Evolutionary conservation across 1,140 invertebrate genomes (phyloP), one percentile per base, ranked within the genome.

Genomic region (Procambarus virginalis): DNA sequence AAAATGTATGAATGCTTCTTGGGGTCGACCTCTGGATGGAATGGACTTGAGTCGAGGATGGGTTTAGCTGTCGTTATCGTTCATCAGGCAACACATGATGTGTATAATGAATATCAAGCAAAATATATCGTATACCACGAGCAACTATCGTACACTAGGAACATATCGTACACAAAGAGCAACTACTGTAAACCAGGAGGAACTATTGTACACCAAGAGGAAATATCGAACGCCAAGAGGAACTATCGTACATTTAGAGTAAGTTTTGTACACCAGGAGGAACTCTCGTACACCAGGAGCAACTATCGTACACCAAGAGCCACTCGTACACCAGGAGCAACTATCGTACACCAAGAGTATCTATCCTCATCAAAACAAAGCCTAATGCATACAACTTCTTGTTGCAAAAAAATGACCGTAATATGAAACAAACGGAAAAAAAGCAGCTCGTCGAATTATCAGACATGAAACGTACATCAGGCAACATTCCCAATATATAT

Each of bases 401-500:
- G n/a, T n/a, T 34, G 34, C 34, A 34, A 34, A 34, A 34, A 34
- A 34, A 34, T 34, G 34, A 34, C 34, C 34, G 34, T 1, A 34
- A 34, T 34, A 34, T 34, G 34, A 34, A 34, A 34, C 34, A 34
- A 34, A 34, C 34, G 34, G 1, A 34, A 34, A 34, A 34, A 34
- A 34, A n/a, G 64, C 12, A 68, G 64, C 17, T 17, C 14, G 17
- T 68, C 64, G 51, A 17, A 17, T 68, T 17, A 68, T 5, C 64
- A 17, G 64, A 68, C 14, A 68, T 5, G 20, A 34, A 73, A 34
- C 68, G 68, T 73, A 73, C 22, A 73, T 73, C 68, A 22, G n/a
- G 68, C 68, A 73, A 73, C 68, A 73, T 73, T 73, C 68, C 68
- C 68, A 9, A n/a, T 80, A 8, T 80, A 55, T 55, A 58, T 55